Evolutionary conservation across 2,113 vertebrate genomes (phyloP).

Genomic region (Aegotheles bennettii): DNA sequence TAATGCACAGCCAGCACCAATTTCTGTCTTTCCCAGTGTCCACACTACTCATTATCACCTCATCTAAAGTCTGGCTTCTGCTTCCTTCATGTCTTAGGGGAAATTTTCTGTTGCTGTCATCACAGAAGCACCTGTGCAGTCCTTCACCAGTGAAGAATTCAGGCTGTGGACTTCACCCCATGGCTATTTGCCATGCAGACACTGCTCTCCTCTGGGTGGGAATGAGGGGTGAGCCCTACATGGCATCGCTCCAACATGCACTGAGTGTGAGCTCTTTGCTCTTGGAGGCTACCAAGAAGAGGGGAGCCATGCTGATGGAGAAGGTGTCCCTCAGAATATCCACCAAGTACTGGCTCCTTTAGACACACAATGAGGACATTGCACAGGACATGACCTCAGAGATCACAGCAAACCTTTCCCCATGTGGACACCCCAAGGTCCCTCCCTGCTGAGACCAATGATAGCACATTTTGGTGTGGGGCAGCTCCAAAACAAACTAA

Average conservation of each 20-base stretch:
- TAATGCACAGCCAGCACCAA: accelerated
- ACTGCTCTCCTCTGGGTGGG: background rate
- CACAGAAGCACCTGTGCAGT: background rate
- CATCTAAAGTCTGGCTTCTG: background rate
- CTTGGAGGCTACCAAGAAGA: background rate
- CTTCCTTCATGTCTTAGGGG: background rate
- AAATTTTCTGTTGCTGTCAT: background rate
- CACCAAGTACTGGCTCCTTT: background rate
- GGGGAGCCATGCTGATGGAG: background rate
- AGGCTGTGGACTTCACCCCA: accelerated
- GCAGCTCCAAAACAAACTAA: accelerated
- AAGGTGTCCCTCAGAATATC: no score
- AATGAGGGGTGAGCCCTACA: background rate
- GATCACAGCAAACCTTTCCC: background rate
- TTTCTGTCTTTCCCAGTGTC: background rate
- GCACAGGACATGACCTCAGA: background rate
- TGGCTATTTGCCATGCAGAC: background rate
- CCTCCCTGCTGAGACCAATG: accelerated
- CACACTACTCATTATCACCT: background rate
- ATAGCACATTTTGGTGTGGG: accelerated
- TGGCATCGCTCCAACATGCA: accelerated
- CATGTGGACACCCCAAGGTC: background rate
- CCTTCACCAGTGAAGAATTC: background rate
- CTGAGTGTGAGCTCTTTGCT: background rate
- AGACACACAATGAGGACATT: accelerated